These are phyloP conservation scores for Latrodectus elegans DNA, from an alignment of 2,888 invertebrate species.

Conservation along the genomic window DNA sequence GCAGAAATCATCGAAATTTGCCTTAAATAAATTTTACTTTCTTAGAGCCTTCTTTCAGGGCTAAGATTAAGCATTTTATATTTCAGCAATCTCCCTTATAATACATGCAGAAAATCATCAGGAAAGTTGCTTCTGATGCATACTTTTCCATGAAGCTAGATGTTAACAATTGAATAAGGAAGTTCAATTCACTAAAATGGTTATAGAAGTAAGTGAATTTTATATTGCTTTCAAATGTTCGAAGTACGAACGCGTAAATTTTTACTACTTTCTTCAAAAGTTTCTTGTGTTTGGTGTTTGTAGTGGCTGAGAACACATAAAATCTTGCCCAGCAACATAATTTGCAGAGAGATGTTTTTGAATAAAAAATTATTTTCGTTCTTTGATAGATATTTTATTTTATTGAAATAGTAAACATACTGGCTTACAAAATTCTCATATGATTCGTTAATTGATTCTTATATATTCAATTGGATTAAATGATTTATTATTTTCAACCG, in stretches of 20 bases:
- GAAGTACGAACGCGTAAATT: neutral
- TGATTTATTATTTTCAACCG: too few species aligned
- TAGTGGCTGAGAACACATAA: neutral
- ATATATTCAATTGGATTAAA: too few species aligned
- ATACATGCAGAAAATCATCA: constrained; percentile 2
- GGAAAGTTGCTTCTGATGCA: neutral
- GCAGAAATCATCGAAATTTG: too few species aligned
- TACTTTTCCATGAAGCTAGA: constrained; percentile 1
- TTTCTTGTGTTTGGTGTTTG: neutral
- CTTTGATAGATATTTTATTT: neutral
- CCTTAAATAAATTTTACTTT: too few species aligned
- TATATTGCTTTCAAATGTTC: constrained; percentile 1
- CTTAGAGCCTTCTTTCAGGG: too few species aligned
- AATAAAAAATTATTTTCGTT: neutral
- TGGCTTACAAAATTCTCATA: too few species aligned
- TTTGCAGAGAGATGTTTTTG: neutral
- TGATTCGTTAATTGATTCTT: too few species aligned
- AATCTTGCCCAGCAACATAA: neutral
- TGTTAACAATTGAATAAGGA: constrained; percentile 20
- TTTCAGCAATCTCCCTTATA: neutral
- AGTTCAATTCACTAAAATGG: constrained; percentile 24
- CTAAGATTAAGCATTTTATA: too few species aligned
- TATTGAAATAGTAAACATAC: too few species aligned
- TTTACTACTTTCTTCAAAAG: neutral
- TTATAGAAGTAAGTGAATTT: constrained; percentile 6